phyloP scores from a whole-genome alignment of 2,797 vertebrate species.

The Nyctalus aviator region DNA sequence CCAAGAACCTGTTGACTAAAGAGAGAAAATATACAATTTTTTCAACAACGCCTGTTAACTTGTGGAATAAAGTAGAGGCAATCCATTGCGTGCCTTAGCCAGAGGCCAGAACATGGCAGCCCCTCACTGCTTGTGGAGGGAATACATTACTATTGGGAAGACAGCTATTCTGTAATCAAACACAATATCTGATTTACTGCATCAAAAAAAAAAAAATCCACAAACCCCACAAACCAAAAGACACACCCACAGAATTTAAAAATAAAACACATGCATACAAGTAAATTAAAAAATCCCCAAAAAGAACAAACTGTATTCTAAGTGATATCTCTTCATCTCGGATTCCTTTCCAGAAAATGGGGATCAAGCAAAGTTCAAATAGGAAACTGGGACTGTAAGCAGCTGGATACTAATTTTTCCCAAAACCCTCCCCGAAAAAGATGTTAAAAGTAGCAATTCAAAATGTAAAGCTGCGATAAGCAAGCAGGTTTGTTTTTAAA shows the following conservation, averaged over 20 bases:
- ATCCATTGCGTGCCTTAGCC: background rate
- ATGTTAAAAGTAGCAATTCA: slow-evolving; percentile 48
- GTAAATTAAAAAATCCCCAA: background rate
- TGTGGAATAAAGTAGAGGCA: slow-evolving; percentile 66
- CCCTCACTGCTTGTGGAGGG: slow-evolving; percentile 29
- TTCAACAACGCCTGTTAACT: slow-evolving; percentile 47
- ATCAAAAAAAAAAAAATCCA: background rate
- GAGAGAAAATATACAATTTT: slow-evolving; percentile 70
- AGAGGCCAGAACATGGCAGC: slow-evolving; percentile 21
- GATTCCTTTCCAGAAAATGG: slow-evolving; percentile 56
- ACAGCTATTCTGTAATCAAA: slow-evolving; percentile 46
- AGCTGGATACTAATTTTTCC: background rate
- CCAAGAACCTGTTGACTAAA: slow-evolving; percentile 97
- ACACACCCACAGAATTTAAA: background rate
- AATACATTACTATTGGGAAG: slow-evolving; percentile 53
- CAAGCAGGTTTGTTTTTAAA: slow-evolving; percentile 36
- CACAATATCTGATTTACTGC: slow-evolving; percentile 37
- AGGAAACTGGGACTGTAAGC: slow-evolving; percentile 12
- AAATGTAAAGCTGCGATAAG: slow-evolving; percentile 47
- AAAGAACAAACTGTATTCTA: slow-evolving; percentile 55
- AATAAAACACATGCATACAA: slow-evolving; percentile 5
- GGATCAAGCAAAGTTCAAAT: slow-evolving; percentile 42
- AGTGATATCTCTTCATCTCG: background rate
- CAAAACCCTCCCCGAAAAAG: background rate
- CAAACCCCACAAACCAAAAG: background rate